phyloP scores from a whole-genome alignment of 1,140 invertebrate species.

The Drosophila kepulauana region DNA sequence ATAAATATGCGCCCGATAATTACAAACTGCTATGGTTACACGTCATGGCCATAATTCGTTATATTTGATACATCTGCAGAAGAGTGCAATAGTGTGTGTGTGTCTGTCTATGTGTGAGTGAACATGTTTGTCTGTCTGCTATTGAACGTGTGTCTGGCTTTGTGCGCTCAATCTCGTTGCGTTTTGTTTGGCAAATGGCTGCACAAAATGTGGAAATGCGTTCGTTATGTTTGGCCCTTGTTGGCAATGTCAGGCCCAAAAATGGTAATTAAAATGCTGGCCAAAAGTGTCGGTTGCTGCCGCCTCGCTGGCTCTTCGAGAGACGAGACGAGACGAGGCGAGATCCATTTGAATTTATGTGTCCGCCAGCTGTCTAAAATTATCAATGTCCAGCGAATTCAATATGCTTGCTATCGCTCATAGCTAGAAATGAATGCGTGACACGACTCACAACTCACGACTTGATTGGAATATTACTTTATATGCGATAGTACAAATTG shows the following conservation, averaged over 20 bases:
- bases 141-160: constrained; percentile 15
- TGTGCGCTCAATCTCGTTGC: constrained; percentile 54
- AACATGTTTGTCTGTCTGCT: neutral
- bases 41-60: constrained; percentile 34
- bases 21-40: constrained; percentile 48
- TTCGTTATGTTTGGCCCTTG: constrained; percentile 32
- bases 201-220: constrained; percentile 62
- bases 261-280: constrained; percentile 77
- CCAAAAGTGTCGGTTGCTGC: constrained; percentile 59
- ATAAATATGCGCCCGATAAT: constrained; percentile 63
- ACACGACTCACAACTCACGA: neutral
- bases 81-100: neutral
- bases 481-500: too few relatives aligned
- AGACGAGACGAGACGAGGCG: neutral
- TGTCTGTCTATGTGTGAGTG: constrained; percentile 2
- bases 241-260: constrained; percentile 24
- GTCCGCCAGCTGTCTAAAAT: constrained; percentile 24
- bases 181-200: constrained; percentile 61
- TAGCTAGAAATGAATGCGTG: neutral
- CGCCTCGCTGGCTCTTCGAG: constrained; percentile 22
- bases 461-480: neutral
- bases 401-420: constrained; percentile 14
- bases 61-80: constrained; percentile 20
- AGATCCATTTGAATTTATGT: constrained; percentile 25
- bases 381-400: constrained; percentile 28